phyloP scores from a whole-genome alignment of 2,797 vertebrate species.

The Linurgus olivaceus region DNA sequence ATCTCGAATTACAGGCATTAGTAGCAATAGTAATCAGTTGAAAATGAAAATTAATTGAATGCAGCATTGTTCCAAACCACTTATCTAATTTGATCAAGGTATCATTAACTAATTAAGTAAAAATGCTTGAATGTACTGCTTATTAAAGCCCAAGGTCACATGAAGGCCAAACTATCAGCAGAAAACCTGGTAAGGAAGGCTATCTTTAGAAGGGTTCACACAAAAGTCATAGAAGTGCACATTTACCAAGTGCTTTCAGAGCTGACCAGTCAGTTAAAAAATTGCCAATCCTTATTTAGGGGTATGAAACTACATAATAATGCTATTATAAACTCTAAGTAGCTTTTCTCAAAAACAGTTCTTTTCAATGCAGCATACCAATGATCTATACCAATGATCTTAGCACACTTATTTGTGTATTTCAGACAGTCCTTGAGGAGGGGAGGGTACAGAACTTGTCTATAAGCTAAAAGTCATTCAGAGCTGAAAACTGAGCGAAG shows the following conservation, averaged over 20 bases:
- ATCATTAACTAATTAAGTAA: slow-evolving; percentile 40
- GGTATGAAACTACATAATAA: not conserved
- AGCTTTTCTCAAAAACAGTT: not conserved
- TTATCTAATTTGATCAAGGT: slow-evolving; percentile 49
- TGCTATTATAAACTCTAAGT: not conserved
- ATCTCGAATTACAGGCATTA: slow-evolving; percentile 19
- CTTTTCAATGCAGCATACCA: not conserved
- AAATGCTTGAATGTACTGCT: not conserved
- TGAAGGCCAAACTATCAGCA: not conserved
- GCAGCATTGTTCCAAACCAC: slow-evolving; percentile 21
- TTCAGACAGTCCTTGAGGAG: not conserved
- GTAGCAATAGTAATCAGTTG: not conserved
- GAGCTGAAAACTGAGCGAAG: not conserved
- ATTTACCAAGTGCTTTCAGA: not conserved
- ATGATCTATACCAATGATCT: not conserved
- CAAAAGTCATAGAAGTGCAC: not conserved
- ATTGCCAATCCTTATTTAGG: not conserved
- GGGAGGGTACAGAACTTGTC: not conserved
- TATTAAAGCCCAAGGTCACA: not conserved
- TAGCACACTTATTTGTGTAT: not conserved
- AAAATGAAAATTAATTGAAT: slow-evolving; percentile 53
- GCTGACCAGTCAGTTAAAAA: not conserved
- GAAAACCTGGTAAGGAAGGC: not conserved
- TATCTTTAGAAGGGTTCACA: not conserved
- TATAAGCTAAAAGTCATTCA: not conserved